Base-by-base conservation (phyloP, 2,113 vertebrate species). In the Rhynchomys soricoides region DNA sequence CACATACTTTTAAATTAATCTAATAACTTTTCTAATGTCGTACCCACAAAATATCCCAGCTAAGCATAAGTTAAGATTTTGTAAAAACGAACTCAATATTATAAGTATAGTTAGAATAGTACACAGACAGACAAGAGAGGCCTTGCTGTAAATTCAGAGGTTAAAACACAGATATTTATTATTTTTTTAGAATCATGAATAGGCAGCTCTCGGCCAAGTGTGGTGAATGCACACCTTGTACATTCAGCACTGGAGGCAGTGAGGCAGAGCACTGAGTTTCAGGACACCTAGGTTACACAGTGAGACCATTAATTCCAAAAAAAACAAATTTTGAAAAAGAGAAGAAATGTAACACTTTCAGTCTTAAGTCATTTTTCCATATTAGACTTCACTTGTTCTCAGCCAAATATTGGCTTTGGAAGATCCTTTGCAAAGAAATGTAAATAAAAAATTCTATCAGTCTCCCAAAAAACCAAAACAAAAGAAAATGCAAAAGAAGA, bases 1-100 rank as follows among this genome's bases (percentile, higher is more conserved):
- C 29, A 64, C 34, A 43, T 55, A 96, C 75, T 94, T 96, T 85
- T 83, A 52, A 94, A 64, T 75, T 93, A 82, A 77, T 34, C 19
- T 79, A 64, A 73, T 94, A 71, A 55, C 68, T 88, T 89, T 85
- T 87, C 74, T 77, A 90, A 90, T 77, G 78, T 66, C 93, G 92
- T 48, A 87, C 8, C 68, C n/a, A 79, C 2, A 75, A 95, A 95
- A 78, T 45, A 93, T 24, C 75, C 19, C 74, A 96, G 48, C 68
- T 77, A 86, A 94, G 92, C 4, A 90, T 62, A 78, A 75, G 87
- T 87, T 94, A 75, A 81, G 78, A 15, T 82, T 43, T 43, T 75
- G 52, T 70, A 68, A 95, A 77, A 95, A n/a, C 64, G 62, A 86
- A 90, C 31, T 91, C 94, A 86, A 43, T 71, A 45, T 40, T 93